Evolutionary conservation across 2,797 vertebrate genomes (phyloP).

Genomic region (Alosa sapidissima): DNA sequence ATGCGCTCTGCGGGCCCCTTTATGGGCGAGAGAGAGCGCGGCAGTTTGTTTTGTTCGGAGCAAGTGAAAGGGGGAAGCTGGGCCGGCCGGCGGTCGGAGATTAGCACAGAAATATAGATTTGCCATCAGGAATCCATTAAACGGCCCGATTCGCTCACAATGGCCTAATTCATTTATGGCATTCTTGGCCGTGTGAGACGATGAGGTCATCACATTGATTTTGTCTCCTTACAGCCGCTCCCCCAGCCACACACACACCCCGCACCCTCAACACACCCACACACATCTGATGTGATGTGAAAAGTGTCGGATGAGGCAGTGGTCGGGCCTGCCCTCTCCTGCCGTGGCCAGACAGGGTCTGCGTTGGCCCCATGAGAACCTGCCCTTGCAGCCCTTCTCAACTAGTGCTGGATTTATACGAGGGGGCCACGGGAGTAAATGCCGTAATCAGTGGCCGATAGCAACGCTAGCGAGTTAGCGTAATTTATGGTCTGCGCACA

Average conservation of each 20-base stretch:
- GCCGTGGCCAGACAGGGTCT: conserved; percentile 38
- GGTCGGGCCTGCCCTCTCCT: background rate
- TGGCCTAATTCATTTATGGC: conserved; percentile 70
- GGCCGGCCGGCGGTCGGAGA: conserved; percentile 36
- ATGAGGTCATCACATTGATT: conserved; percentile 74
- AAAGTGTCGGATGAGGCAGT: conserved; percentile 33
- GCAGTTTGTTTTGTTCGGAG: conserved; percentile 27
- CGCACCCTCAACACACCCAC: background rate
- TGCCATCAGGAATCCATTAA: conserved; percentile 63
- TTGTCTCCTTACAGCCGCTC: conserved; percentile 41
- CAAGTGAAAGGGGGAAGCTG: background rate
- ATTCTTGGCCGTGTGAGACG: conserved; percentile 60
- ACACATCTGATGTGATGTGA: conserved; percentile 56
- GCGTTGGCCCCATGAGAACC: conserved; percentile 38
- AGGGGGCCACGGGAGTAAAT: conserved; percentile 36
- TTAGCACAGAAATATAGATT: conserved; percentile 61
- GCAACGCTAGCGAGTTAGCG: conserved; percentile 60
- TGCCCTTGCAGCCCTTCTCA: conserved; percentile 41
- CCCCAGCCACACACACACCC: background rate
- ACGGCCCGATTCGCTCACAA: conserved; percentile 63
- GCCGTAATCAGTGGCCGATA: conserved; percentile 59
- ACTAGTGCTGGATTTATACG: conserved; percentile 63
- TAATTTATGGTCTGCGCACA: conserved; percentile 72
- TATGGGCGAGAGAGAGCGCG: conserved; percentile 39
- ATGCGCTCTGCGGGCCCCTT: conserved; percentile 45